Percentiles rank a stretch among this genome's conserved stretches.
phyloP scores from a whole-genome alignment of 2,113 vertebrate genomes.

The Menura novaehollandiae region DNA sequence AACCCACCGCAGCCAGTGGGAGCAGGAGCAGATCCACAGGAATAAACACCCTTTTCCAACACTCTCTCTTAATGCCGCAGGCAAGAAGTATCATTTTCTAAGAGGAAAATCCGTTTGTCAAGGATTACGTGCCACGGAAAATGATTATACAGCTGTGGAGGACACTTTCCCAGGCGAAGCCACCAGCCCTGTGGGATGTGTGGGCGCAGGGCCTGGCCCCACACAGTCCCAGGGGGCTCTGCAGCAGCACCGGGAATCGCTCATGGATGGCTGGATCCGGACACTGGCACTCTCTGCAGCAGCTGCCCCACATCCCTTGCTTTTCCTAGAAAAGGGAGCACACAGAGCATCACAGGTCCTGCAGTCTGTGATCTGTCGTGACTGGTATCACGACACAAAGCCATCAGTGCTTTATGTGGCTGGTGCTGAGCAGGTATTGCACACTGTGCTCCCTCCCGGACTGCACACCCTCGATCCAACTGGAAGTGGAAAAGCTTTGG shows the following conservation, averaged over 20 bases:
- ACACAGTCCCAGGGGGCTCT: background rate
- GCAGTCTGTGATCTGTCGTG: background rate
- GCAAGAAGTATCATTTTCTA: background rate
- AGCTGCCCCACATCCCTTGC: rapidly evolving
- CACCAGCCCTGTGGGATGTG: background rate
- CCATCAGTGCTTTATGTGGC: rapidly evolving
- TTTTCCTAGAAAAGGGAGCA: background rate
- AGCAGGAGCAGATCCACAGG: background rate
- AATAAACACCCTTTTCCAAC: background rate
- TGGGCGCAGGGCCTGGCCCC: background rate
- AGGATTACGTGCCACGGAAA: background rate
- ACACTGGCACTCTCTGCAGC: rapidly evolving
- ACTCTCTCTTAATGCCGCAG: background rate
- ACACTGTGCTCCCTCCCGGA: rapidly evolving
- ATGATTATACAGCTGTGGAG: background rate
- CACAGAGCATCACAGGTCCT: rapidly evolving
- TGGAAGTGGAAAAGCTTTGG: background rate
- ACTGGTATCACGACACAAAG: rapidly evolving
- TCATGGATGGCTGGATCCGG: rapidly evolving
- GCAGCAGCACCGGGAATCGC: background rate
- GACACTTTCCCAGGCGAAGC: background rate
- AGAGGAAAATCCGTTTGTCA: background rate
- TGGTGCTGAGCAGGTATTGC: background rate
- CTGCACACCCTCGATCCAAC: rapidly evolving
- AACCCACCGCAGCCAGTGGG: rapidly evolving